phyloP scores from a whole-genome alignment of 2,797 vertebrate species.

The Pagetopsis macropterus region DNA sequence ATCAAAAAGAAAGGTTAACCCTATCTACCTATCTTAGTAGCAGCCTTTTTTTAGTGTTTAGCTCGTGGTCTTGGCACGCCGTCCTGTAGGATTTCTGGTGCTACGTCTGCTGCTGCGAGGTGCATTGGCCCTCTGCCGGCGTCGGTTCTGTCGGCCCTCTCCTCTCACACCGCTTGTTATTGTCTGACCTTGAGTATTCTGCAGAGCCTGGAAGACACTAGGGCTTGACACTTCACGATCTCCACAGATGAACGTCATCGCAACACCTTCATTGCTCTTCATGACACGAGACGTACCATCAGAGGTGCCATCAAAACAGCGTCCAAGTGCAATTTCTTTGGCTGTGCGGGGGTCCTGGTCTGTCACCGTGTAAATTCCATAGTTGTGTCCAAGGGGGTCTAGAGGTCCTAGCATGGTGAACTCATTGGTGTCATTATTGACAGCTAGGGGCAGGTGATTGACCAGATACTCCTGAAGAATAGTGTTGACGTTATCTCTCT shows the following conservation, averaged over 20 bases:
- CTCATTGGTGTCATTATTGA: constrained; percentile 96
- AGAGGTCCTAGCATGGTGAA: constrained; percentile 98
- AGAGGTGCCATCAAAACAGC: constrained; percentile 96
- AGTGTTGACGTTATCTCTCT: constrained; percentile 89
- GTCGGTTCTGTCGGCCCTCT: constrained; percentile 72
- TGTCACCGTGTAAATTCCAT: constrained; percentile 97
- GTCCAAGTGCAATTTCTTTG: constrained; percentile 96
- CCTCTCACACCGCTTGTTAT: constrained; percentile 66
- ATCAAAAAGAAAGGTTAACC: constrained; percentile 5
- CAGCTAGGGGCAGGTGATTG: constrained; percentile 94
- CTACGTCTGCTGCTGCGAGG: constrained; percentile 70
- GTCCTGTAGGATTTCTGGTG: constrained; percentile 67
- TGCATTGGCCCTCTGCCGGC: constrained; percentile 77
- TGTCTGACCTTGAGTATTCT: constrained; percentile 76
- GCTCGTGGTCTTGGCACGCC: constrained; percentile 35
- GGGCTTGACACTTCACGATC: constrained; percentile 85
- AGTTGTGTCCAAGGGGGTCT: constrained; percentile 97
- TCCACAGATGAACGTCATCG: constrained; percentile 91
- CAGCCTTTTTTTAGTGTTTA: constrained; percentile 35
- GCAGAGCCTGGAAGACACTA: constrained; percentile 90
- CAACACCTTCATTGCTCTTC: constrained; percentile 92
- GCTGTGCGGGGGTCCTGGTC: constrained; percentile 95
- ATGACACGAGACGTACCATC: constrained; percentile 94
- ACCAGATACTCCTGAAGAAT: constrained; percentile 97
- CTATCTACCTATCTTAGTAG: constrained; percentile 1